Evolutionary conservation across 2,888 invertebrate species (phyloP), one percentile per base, ranked within the genome.

Genomic region (Aspidiotus destructor): DNA sequence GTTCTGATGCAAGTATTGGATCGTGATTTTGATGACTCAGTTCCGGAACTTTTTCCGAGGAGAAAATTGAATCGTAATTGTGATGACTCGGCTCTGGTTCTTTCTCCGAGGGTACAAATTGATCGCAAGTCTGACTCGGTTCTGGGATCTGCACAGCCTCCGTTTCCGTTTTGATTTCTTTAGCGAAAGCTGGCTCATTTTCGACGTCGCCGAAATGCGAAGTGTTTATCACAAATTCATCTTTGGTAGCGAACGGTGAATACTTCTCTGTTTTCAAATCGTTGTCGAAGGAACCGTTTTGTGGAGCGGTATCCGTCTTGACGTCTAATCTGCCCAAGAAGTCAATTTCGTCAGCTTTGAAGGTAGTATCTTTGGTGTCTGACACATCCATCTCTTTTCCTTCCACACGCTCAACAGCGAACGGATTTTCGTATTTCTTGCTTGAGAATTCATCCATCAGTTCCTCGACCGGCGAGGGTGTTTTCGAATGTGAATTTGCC

Each of bases 391-490:
- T 65, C 16, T 65, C 65, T 40, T 65, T 65, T 15, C 58, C 58
- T 1, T 41, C 17, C 10, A 16, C 11, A 8, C 16, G 16, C 9
- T 15, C 53, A 8, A 15, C 44, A 1, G 65, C 57, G 65, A 65
- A 65, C n/a, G 65, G 65, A 48, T 65, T 65, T 5, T n/a, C 58
- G n/a, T 57, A 13, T n/a, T 48, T 48, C 2, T 48, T 48, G n/a
- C 1, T 6, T 3, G 3, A 13, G 2, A 11, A 2, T 13, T 48
- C 10, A 13, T 13, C 10, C 2, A 48, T 13, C 48, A 13, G 48
- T 3, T 62, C 62, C 28, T 62, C 44, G 13, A 48, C 28, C 15
- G 62, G 62, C 0, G 52, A 62, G 17, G 52, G n/a, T 1, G 40
- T 17, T 8, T 15, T 62, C 62, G 28, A 62, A 28, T 5, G 28